phyloP scores from a whole-genome alignment of 2,888 invertebrate genomes.

The Pandemis cinnamomeana region DNA sequence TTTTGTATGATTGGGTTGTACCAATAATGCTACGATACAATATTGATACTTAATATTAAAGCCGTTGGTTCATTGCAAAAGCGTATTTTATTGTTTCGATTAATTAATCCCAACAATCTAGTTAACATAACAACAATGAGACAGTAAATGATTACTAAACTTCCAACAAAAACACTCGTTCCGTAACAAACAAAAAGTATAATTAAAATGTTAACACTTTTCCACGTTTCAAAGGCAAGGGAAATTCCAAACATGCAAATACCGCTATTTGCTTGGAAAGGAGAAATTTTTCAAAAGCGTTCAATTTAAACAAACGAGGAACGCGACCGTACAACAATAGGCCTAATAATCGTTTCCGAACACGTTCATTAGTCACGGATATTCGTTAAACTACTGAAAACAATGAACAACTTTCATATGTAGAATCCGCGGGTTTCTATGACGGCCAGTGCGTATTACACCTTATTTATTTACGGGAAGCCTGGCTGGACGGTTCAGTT shows the following conservation, averaged over 20 bases:
- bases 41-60: no score
- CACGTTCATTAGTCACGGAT: slow-evolving; percentile 73
- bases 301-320: slow-evolving; percentile 62
- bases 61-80: no score
- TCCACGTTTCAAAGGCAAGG: slow-evolving; percentile 30
- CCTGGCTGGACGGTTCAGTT: slow-evolving; percentile 58
- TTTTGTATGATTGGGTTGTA: no score
- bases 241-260: slow-evolving; percentile 37
- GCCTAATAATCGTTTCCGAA: slow-evolving; percentile 66
- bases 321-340: slow-evolving; percentile 65
- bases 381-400: slow-evolving; percentile 73
- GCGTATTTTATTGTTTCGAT: no score
- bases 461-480: slow-evolving; percentile 70
- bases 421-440: slow-evolving; percentile 60
- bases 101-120: no score
- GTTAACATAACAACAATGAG: neutral
- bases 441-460: slow-evolving; percentile 51
- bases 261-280: slow-evolving; percentile 45
- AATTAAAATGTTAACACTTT: slow-evolving; percentile 28
- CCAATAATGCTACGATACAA: no score
- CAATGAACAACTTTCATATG: slow-evolving; percentile 75
- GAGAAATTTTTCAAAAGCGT: slow-evolving; percentile 70
- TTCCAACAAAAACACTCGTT: slow-evolving; percentile 1
- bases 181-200: slow-evolving; percentile 13
- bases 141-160: neutral